Evolutionary conservation across 2,888 invertebrate genomes (phyloP), one percentile per base, ranked within the genome.

Genomic region (Caprella mutica): DNA sequence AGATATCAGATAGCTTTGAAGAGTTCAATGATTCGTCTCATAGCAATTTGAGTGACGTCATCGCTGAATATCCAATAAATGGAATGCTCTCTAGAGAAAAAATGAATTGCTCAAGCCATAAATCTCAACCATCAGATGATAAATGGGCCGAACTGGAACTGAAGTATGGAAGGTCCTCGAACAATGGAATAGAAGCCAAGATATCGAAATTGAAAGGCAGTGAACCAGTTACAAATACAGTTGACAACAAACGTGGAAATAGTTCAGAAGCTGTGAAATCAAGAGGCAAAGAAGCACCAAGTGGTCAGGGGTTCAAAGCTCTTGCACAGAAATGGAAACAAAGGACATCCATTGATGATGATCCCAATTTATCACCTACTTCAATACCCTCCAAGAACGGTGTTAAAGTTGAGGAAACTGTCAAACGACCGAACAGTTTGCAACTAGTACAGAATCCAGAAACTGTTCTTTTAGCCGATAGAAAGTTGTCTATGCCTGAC

Each of bases 311-410:
- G 48, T 72, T 73, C 65, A 68, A 69, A 56, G 71, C 71, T 12
- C 65, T 73, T 30, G 69, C 72, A 6, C 70, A 71, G 43, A 70
- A 70, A 55, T 73, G 72, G 73, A 71, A 73, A 21, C 62, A 65
- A 44, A 40, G 58, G 19, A 57, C 58, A 14, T 58, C 55, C 24
- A 30, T 48, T 17, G 60, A 56, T 38, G 58, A 59, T 26, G 38
- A 48, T 17, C 19, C 19, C 9, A 2, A 12, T n/a, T 48, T 30
- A 30, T 39, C 50, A 5, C 26, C 56, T 8, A 42, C 40, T 12
- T 42, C 24, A 48, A 46, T 33, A 52, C 56, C 52, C 46, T 33
- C 48, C 60, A 12, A 60, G 60, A 19, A 53, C 58, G 6, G 12
- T 12, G 14, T 33, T 8, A 48, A 27, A 27, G 21, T 44, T 5